phyloP scores from a whole-genome alignment of 2,797 vertebrate genomes.

The Merluccius polli region DNA sequence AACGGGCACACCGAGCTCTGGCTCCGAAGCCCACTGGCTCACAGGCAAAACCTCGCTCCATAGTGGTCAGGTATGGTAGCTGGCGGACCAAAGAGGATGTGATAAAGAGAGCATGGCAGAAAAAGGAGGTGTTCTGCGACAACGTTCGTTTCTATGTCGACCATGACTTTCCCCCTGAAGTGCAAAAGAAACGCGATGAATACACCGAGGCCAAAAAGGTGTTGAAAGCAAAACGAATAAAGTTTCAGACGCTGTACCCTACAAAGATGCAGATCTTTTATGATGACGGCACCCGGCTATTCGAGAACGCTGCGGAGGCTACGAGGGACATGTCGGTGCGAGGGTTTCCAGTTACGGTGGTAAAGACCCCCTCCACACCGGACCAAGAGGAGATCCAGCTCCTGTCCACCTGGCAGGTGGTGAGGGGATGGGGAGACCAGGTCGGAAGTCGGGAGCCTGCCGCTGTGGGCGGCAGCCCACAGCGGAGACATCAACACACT shows the following conservation, averaged over 20 bases:
- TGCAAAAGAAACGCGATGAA: constrained; percentile 15
- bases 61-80: constrained; percentile 1
- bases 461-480: too few relatives aligned
- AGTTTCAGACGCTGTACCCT: constrained; percentile 18
- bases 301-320: constrained; percentile 4
- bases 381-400: too few relatives aligned
- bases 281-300: neutral
- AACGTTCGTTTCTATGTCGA: neutral
- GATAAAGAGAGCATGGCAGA: neutral
- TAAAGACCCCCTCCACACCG: neutral
- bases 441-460: too few relatives aligned
- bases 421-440: too few relatives aligned
- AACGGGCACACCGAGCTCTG: constrained; percentile 1
- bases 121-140: neutral
- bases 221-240: constrained; percentile 12
- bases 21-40: neutral
- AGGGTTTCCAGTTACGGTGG: constrained; percentile 7
- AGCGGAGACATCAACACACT: too few relatives aligned
- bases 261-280: constrained; percentile 2
- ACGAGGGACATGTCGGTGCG: neutral
- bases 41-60: neutral
- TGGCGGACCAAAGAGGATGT: neutral
- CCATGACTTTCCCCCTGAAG: constrained; percentile 16
- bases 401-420: too few relatives aligned
- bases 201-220: constrained; percentile 13